These are phyloP conservation scores for Heterochromis multidens DNA, from an alignment of 2,113 vertebrate genomes.

Conservation along the genomic window DNA sequence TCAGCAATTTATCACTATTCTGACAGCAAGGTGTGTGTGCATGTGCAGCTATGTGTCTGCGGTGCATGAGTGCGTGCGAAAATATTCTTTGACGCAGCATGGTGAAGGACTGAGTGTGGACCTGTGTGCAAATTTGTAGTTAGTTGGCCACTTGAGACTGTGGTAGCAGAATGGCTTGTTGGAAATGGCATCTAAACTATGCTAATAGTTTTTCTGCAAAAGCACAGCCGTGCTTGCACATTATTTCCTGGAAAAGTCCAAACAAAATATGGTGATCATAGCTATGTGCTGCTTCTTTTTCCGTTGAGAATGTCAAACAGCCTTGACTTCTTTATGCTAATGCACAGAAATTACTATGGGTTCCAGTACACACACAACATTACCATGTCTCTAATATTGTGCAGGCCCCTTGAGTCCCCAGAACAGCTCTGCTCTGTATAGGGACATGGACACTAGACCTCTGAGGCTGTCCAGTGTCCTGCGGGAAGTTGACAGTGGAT, in stretches of 20 bases:
- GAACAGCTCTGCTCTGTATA: neutral
- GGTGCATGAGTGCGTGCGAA: constrained; percentile 1
- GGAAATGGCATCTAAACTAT: constrained; percentile 46
- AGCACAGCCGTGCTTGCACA: neutral
- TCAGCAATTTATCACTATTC: constrained; percentile 61
- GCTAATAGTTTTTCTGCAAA: constrained; percentile 1
- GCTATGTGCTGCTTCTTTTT: neutral
- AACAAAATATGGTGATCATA: constrained; percentile 1
- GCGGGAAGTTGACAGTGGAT: neutral
- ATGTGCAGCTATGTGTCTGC: constrained; percentile 2
- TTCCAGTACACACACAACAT: neutral
- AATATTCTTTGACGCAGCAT: constrained; percentile 43
- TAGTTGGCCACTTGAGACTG: constrained; percentile 43
- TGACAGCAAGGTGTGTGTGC: constrained; percentile 54
- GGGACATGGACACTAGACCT: neutral
- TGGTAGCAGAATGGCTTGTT: constrained; percentile 15
- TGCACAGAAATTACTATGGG: neutral
- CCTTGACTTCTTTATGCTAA: neutral
- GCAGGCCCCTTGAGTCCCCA: neutral
- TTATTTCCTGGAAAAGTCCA: constrained; percentile 19
- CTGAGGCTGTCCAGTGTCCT: neutral
- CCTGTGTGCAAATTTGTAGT: constrained; percentile 49
- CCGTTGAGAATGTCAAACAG: neutral
- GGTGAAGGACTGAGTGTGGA: constrained; percentile 37
- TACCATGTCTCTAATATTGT: neutral